These are phyloP conservation scores for Agrochola litura DNA, from an alignment of 2,888 invertebrate species.

Conservation along the genomic window DNA sequence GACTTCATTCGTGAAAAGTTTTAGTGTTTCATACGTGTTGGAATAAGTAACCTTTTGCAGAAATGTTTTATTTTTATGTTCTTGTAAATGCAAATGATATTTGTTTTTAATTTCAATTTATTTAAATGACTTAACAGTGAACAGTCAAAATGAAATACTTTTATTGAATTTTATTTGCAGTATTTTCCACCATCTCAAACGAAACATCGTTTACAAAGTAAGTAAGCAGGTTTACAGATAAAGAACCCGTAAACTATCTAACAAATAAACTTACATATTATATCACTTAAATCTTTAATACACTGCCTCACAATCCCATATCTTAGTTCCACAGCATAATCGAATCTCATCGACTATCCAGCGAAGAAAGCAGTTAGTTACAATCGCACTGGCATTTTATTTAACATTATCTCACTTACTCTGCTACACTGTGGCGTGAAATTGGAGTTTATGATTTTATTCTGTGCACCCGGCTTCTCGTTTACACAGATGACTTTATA, in stretches of 20 bases:
- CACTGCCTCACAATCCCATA: slow-evolving; percentile 31
- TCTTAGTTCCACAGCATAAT: slow-evolving; percentile 52
- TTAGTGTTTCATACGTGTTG: neutral
- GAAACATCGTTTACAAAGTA: too few relatives aligned
- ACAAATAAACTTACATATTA: slow-evolving; percentile 25
- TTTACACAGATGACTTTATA: slow-evolving; percentile 63
- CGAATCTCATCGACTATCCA: slow-evolving; percentile 58
- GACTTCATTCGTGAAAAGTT: neutral
- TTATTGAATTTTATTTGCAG: neutral
- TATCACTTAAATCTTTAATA: slow-evolving; percentile 22
- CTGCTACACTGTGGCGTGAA: slow-evolving; percentile 63
- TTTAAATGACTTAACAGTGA: neutral
- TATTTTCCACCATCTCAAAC: neutral
- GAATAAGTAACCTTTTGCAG: neutral
- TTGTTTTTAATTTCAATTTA: neutral
- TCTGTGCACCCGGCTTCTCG: slow-evolving; percentile 55
- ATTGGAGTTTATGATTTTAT: slow-evolving; percentile 66
- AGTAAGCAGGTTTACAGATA: neutral
- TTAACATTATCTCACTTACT: slow-evolving; percentile 63
- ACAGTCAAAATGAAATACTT: neutral
- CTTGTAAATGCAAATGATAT: neutral
- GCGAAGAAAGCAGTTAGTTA: slow-evolving; percentile 64
- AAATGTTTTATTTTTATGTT: neutral
- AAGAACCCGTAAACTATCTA: neutral
- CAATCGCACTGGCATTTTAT: slow-evolving; percentile 65